These are phyloP conservation scores for Thomomys bottae DNA, from an alignment of 2,113 vertebrate genomes.

Conservation along the genomic window DNA sequence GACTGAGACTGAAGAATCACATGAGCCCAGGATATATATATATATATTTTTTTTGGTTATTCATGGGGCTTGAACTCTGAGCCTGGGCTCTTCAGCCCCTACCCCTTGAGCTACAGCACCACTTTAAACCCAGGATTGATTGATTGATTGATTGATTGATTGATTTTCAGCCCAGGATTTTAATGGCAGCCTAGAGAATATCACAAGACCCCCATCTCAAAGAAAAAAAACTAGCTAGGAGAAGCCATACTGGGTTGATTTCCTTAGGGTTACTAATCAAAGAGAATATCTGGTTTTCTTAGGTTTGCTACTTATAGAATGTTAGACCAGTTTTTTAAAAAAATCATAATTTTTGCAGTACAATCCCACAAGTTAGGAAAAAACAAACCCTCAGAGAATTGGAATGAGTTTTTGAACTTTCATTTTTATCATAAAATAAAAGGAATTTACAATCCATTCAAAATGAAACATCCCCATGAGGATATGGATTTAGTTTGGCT, in stretches of 20 bases:
- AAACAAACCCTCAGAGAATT: constrained; percentile 19
- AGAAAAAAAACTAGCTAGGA: background rate
- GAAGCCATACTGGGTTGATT: background rate
- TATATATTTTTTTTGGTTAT: too few species aligned
- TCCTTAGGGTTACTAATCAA: background rate
- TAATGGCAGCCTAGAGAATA: background rate
- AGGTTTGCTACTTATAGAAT: constrained; percentile 30
- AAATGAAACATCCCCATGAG: background rate
- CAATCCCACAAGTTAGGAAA: background rate
- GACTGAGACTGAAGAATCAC: background rate
- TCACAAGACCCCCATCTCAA: background rate
- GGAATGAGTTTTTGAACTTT: constrained; percentile 36
- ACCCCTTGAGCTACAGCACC: too few species aligned
- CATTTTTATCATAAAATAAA: constrained; percentile 12
- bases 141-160: too few species aligned
- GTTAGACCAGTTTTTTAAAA: background rate
- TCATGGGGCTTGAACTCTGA: too few species aligned
- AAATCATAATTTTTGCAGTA: constrained; percentile 10
- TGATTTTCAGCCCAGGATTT: background rate
- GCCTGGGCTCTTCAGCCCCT: too few species aligned
- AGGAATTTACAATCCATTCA: background rate
- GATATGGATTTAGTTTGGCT: background rate
- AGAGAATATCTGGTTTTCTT: background rate
- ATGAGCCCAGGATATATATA: background rate
- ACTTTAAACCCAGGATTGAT: too few species aligned